Base-by-base conservation (phyloP, 2,113 vertebrate species). In the Ursus arctos region DNA sequence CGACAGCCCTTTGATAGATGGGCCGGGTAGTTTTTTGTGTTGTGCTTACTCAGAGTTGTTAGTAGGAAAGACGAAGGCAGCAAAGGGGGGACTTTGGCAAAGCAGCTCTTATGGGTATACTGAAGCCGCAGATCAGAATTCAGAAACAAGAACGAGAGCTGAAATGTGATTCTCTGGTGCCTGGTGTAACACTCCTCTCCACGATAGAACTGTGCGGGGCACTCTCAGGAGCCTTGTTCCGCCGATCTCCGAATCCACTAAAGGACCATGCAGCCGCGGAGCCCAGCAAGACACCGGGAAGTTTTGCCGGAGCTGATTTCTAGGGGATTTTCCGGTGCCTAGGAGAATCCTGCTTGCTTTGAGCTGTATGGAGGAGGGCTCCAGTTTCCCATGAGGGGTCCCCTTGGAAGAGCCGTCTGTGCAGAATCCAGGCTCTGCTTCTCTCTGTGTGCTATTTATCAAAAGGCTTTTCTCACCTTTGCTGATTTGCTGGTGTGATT, bases 351-450 rank as follows among this genome's bases (percentile, higher is more conserved):
- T 98, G 99, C 98, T 98, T 98, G 99, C 98, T 98, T 98, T 98
- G 98, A 99, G 99, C 98, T 89, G 94, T 99, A 98, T 99, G 99
- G 99, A 99, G 99, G 99, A 99, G 99, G 98, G 99, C 98, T 99
- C 98, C 90, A 98, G 98, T 98, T 98, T 98, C 98, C 98, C 98
- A 98, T 98, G 98, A 98, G 98, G 99, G 99, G 96, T 98, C 99
- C 97, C 97, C 98, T 98, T 98, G 98, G 98, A 99, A 98, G 98
- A 99, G 98, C 99, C 97, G 97, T 97, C 98, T 98, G 98, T 98
- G 98, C 99, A 99, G 98, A 98, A 99, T 98, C 99, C 98, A 98
- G 98, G 98, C 98, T 98, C 96, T 97, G 98, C 98, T 98, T 95
- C 98, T 98, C 96, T 97, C 98, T 96, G 98, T 96, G 98, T 98